Conservation (phyloP, 2,888 invertebrate genomes). For the Dynastes tityus region DNA sequence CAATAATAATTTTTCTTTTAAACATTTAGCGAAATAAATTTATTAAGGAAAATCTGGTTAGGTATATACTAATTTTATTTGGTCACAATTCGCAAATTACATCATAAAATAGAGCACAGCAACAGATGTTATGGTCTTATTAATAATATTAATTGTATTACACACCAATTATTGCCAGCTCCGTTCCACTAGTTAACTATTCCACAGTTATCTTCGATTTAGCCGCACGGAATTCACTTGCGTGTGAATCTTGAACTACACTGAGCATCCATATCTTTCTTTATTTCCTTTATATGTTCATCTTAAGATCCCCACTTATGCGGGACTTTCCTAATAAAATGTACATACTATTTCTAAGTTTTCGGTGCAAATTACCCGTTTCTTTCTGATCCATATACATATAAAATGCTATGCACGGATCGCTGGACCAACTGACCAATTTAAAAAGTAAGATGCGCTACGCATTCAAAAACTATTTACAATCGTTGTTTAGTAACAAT, state of each 20-base stretch:
- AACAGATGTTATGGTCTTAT: constrained; percentile 7
- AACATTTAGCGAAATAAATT: no score
- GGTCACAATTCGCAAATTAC: background rate
- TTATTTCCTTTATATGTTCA: constrained; percentile 41
- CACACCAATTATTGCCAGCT: constrained; percentile 43
- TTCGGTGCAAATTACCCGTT: constrained; percentile 43
- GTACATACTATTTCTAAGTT: constrained; percentile 29
- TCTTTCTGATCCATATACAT: constrained; percentile 46
- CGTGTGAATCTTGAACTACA: constrained; percentile 23
- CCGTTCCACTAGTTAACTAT: constrained; percentile 34
- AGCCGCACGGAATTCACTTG: constrained; percentile 24
- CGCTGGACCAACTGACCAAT: constrained; percentile 37
- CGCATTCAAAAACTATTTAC: constrained; percentile 1
- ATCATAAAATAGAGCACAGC: constrained; percentile 12
- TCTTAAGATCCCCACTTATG: constrained; percentile 38
- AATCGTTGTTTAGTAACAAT: background rate
- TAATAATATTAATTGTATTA: constrained; percentile 33
- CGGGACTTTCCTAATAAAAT: constrained; percentile 39
- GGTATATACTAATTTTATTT: constrained; percentile 1
- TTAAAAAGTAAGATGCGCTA: constrained; percentile 1
- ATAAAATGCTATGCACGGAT: constrained; percentile 42
- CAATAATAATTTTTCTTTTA: background rate
- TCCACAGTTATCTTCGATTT: constrained; percentile 34
- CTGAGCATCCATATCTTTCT: constrained; percentile 31
- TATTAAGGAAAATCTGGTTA: no score